Conservation (phyloP, 2,888 invertebrate genomes). For the Caenorhabditis sp. region DNA sequence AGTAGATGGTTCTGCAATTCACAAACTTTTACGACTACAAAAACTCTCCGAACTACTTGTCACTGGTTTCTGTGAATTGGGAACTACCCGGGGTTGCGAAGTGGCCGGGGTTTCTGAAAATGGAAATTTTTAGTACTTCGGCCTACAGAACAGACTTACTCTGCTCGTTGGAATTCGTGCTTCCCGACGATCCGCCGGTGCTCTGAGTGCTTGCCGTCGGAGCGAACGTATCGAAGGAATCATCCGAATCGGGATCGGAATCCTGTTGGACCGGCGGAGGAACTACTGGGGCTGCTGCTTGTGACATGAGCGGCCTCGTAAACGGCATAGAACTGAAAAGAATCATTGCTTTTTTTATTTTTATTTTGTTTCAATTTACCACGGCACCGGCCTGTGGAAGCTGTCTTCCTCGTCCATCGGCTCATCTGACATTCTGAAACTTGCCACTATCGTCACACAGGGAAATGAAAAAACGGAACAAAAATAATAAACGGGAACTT, state of each 20-base stretch:
- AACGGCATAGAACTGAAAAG: slow-evolving; percentile 2
- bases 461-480: background rate
- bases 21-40: no score
- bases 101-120: slow-evolving; percentile 3
- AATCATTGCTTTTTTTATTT: no score
- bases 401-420: slow-evolving; percentile 56
- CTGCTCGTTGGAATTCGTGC: slow-evolving; percentile 11
- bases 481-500: no score
- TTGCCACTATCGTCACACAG: background rate
- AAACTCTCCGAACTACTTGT: no score
- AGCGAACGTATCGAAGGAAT: slow-evolving; percentile 45
- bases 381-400: slow-evolving; percentile 28
- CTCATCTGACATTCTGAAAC: slow-evolving; percentile 13
- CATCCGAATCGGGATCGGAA: slow-evolving; percentile 41
- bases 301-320: background rate
- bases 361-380: no score
- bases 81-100: background rate
- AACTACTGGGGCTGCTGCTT: background rate
- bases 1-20: background rate
- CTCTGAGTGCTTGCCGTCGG: slow-evolving; percentile 32
- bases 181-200: slow-evolving; percentile 13
- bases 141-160: background rate
- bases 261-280: no score
- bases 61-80: background rate
- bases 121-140: background rate